Evolutionary conservation across 2,113 vertebrate species (phyloP).

Genomic region (Gobius niger): DNA sequence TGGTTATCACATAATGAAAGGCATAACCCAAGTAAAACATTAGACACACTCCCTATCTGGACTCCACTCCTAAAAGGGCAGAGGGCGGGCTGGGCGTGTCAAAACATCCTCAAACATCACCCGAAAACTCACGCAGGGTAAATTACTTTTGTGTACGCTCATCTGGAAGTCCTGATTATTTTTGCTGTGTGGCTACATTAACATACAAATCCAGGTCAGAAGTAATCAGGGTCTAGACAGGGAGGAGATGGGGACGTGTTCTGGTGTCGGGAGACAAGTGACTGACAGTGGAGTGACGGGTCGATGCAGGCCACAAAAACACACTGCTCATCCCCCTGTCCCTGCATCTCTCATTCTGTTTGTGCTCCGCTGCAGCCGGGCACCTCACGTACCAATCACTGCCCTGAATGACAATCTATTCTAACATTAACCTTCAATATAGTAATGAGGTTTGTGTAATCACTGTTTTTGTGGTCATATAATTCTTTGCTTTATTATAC

Average conservation of each 20-base stretch:
- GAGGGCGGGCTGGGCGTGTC: conserved; percentile 3
- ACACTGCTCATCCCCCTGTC: background rate
- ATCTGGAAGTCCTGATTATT: conserved; percentile 24
- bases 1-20: conserved; percentile 1
- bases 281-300: conserved; percentile 13
- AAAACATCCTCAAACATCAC: conserved; percentile 21
- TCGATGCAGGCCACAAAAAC: conserved; percentile 15
- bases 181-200: conserved; percentile 23
- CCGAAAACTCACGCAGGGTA: conserved; percentile 22
- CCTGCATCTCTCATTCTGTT: background rate
- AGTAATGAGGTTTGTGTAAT: background rate
- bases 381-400: background rate
- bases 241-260: conserved; percentile 9
- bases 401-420: background rate
- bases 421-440: background rate
- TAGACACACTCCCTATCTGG: too few relatives aligned
- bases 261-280: conserved; percentile 25
- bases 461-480: background rate
- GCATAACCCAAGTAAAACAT: background rate
- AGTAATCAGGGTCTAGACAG: conserved; percentile 41
- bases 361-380: background rate
- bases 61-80: background rate
- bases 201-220: conserved; percentile 49
- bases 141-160: conserved; percentile 35
- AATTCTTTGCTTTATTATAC: background rate